Evolutionary conservation across 2,888 invertebrate genomes (phyloP).

Genomic region (Macrophya alboannulata): DNA sequence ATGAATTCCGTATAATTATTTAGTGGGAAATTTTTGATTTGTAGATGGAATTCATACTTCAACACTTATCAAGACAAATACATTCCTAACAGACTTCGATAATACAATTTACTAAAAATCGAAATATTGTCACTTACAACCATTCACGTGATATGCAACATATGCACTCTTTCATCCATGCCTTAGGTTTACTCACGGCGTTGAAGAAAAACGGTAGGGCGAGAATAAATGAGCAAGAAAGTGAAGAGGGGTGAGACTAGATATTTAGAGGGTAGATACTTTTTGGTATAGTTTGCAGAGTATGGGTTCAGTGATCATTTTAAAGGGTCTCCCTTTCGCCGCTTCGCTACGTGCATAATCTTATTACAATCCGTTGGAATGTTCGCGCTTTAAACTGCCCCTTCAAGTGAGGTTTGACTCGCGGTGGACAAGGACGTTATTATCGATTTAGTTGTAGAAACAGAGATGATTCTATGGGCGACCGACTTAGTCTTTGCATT

Average conservation of each 20-base stretch:
- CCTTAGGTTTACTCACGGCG: neutral
- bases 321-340: neutral
- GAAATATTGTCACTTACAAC: neutral
- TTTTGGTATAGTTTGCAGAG: neutral
- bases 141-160: constrained; percentile 1
- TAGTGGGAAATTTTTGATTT: neutral
- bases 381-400: constrained; percentile 18
- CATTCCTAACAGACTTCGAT: neutral
- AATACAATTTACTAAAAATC: neutral
- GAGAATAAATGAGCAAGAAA: constrained; percentile 20
- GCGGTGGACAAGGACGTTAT: constrained; percentile 11
- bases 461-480: constrained; percentile 11
- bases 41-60: neutral
- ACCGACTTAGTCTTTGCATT: constrained; percentile 2
- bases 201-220: neutral
- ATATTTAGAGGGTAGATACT: neutral
- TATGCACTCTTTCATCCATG: neutral
- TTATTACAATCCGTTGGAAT: neutral
- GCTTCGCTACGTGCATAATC: neutral
- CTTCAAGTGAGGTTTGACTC: constrained; percentile 35
- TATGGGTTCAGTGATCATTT: neutral
- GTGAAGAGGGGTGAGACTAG: constrained; percentile 1
- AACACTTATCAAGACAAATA: neutral
- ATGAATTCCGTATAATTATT: neutral
- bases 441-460: constrained; percentile 42